Percentiles rank a stretch among this genome's conserved stretches.
phyloP scores from a whole-genome alignment of 2,888 invertebrate genomes.

The Melolontha melolontha region DNA sequence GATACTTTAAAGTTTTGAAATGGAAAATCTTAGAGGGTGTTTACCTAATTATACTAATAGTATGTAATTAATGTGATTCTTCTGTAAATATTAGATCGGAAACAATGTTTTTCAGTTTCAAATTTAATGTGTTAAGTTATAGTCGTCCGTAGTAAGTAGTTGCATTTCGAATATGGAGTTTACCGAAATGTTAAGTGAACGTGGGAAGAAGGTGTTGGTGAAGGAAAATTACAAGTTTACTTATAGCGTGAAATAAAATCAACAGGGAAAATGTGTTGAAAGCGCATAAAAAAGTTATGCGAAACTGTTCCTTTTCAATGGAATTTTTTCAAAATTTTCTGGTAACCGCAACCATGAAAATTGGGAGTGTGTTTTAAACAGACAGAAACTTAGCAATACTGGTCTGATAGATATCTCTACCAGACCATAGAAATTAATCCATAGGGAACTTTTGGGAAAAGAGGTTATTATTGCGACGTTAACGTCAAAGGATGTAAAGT shows the following conservation, averaged over 20 bases:
- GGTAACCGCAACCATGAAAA: background rate
- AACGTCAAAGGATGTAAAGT: no score
- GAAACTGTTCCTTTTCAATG: background rate
- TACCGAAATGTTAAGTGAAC: no score
- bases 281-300: background rate
- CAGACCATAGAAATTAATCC: slow-evolving; percentile 3
- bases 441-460: background rate
- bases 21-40: no score
- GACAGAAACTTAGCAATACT: background rate
- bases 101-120: no score
- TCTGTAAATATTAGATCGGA: no score
- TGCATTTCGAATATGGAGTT: no score
- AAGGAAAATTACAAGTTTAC: background rate
- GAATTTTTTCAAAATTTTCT: slow-evolving; percentile 5
- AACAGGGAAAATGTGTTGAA: slow-evolving; percentile 7
- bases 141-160: no score
- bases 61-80: no score
- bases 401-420: slow-evolving; percentile 2
- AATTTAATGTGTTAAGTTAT: no score
- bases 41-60: no score
- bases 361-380: background rate
- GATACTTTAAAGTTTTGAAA: no score
- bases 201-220: slow-evolving; percentile 3
- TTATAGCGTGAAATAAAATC: background rate
- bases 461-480: no score